Evolutionary conservation across 2,113 vertebrate species (phyloP), one percentile per base, ranked within the genome.

Genomic region (Promerops cafer): DNA sequence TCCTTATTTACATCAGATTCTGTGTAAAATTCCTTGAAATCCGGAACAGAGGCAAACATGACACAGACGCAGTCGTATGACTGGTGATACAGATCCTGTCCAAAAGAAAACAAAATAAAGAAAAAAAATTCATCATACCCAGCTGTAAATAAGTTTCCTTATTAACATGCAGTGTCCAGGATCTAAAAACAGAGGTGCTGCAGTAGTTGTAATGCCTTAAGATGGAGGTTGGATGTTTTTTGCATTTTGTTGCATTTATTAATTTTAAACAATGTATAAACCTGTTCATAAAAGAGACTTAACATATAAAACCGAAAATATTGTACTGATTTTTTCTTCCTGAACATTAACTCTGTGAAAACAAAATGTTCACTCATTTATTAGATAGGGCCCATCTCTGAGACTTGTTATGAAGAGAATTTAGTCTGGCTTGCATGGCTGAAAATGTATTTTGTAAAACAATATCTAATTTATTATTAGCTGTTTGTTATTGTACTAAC

Each of bases 21-120:
- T 2, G 99, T 99, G 97, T 99, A 99, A 96, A 99, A 99, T 94
- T 99, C 99, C 96, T 99, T 99, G 98, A 99, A 99, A 97, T 99
- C 99, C 7, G 99, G 99, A 87, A 99, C 99, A 39, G 99, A 99
- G 96, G 99, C 99, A 74, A 99, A 99, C 99, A 99, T 99, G 95
- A 99, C 99, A 47, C 99, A 99, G 90, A 99, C 99, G 13, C 99
- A 98, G 94, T 99, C 99, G 3, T 99, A 99, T 24, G 99, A 99
- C 93, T 99, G 99, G 96, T 99, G 99, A 93, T 99, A 99, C 5
- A 99, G 90, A 74, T 99, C 99, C 99, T 99, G 97, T 52, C 37
- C 52, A 69, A 93, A 69, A 96, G 50, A 94, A 84, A 87, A 77
- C 13, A 89, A 40, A 87, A 66, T 3, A 78, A 45, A 45, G 37